Percentiles rank a stretch among this genome's conserved stretches.
Conservation (phyloP, 2,797 vertebrate species). For the Brachyalestes nurse region DNA sequence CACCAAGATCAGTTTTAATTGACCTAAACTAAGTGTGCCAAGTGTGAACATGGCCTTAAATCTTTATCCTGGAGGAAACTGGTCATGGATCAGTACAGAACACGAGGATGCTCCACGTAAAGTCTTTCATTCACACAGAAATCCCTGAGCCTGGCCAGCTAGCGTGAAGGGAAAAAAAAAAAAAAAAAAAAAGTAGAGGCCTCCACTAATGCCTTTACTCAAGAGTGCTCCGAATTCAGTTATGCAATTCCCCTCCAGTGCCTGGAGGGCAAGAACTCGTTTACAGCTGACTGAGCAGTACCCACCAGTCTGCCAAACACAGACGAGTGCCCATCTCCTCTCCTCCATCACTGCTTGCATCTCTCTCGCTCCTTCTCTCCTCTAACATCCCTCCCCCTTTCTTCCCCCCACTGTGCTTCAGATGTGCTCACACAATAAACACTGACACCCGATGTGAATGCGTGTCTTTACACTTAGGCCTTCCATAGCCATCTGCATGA, state of each 20-base stretch:
- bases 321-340: slow-evolving; percentile 23
- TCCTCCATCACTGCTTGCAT: slow-evolving; percentile 2
- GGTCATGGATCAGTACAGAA: neutral
- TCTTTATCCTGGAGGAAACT: neutral
- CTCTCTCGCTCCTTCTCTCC: slow-evolving; percentile 1
- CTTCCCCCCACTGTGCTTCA: neutral
- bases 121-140: slow-evolving; percentile 16
- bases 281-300: slow-evolving; percentile 44
- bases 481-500: neutral
- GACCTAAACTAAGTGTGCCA: too few species aligned
- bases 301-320: slow-evolving; percentile 27
- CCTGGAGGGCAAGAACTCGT: slow-evolving; percentile 30
- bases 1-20: too few species aligned
- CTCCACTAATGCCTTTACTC: slow-evolving; percentile 18
- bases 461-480: neutral
- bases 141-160: neutral
- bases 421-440: neutral
- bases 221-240: slow-evolving; percentile 25
- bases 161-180: neutral
- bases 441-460: neutral
- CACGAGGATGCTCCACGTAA: too few species aligned
- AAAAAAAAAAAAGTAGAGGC: neutral
- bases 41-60: neutral
- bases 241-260: slow-evolving; percentile 36
- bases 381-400: neutral